Evolutionary conservation across 2,113 vertebrate genomes (phyloP).

Genomic region (Helogale parvula): DNA sequence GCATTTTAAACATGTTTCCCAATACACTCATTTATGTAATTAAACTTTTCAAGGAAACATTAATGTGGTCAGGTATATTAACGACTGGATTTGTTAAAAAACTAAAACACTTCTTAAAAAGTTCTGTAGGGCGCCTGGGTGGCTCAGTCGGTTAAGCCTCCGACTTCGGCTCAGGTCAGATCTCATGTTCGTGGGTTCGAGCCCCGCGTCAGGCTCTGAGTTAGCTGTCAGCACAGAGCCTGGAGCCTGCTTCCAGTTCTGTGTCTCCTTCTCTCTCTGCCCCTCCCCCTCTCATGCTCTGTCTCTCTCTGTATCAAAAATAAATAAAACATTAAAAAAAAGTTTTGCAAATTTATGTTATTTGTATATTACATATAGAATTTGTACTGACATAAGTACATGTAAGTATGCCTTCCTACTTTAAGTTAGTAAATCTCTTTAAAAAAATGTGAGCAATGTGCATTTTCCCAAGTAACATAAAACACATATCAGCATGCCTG

Average conservation of each 20-base stretch:
- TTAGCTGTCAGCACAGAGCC: too few relatives aligned
- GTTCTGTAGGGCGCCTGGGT: not conserved
- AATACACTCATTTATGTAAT: conserved; percentile 71
- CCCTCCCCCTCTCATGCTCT: too few relatives aligned
- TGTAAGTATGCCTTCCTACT: not conserved
- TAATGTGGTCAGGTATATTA: not conserved
- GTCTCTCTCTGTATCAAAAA: too few relatives aligned
- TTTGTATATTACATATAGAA: not conserved
- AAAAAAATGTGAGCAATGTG: not conserved
- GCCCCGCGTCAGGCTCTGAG: too few relatives aligned
- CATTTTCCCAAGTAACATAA: not conserved
- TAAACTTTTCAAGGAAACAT: conserved; percentile 46
- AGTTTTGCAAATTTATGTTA: not conserved
- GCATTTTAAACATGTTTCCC: conserved; percentile 83
- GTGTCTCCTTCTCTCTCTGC: too few relatives aligned
- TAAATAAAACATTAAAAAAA: not conserved
- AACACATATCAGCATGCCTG: not conserved
- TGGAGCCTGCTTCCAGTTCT: too few relatives aligned
- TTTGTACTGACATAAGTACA: not conserved
- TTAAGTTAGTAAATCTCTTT: conserved; percentile 6
- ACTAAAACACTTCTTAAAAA: not conserved
- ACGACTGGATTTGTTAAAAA: not conserved
- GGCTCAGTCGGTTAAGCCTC: too few relatives aligned
- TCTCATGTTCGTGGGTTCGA: too few relatives aligned
- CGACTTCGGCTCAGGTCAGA: too few relatives aligned